These are phyloP conservation scores for Chaitophorus viminalis DNA, from an alignment of 2,888 invertebrate genomes.

Conservation along the genomic window DNA sequence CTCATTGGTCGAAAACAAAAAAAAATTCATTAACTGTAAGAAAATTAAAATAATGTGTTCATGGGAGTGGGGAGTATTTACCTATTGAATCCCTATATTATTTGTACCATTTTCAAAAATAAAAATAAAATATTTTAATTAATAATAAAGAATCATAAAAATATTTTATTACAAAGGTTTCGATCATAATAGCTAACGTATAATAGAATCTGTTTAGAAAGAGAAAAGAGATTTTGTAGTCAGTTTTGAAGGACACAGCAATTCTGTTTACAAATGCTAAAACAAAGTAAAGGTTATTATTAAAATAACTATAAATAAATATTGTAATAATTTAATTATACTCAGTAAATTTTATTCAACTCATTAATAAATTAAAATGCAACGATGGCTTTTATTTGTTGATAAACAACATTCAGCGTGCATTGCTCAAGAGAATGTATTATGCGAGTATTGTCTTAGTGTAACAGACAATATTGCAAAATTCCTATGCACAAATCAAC, in stretches of 20 bases:
- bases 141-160: not conserved
- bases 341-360: no score
- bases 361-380: no score
- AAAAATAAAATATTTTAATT: slow-evolving; percentile 2
- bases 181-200: slow-evolving; percentile 16
- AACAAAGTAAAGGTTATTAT: slow-evolving; percentile 5
- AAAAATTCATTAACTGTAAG: not conserved
- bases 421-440: no score
- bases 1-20: slow-evolving; percentile 41
- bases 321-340: not conserved
- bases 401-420: no score
- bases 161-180: not conserved
- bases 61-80: not conserved
- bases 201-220: slow-evolving; percentile 36
- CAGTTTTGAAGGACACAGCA: slow-evolving; percentile 23
- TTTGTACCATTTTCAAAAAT: slow-evolving; percentile 30
- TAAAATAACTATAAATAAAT: not conserved
- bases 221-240: slow-evolving; percentile 16
- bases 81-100: not conserved
- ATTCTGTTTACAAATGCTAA: slow-evolving; percentile 40
- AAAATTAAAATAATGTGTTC: slow-evolving; percentile 12
- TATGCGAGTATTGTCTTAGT: no score
- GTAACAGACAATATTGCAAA: no score
- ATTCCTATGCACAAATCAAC: no score
- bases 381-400: no score